Percentiles rank a stretch among this genome's conserved stretches.
These are phyloP conservation scores for Scaptomyza tumidula DNA, from an alignment of 2,888 invertebrate species.

Conservation along the genomic window DNA sequence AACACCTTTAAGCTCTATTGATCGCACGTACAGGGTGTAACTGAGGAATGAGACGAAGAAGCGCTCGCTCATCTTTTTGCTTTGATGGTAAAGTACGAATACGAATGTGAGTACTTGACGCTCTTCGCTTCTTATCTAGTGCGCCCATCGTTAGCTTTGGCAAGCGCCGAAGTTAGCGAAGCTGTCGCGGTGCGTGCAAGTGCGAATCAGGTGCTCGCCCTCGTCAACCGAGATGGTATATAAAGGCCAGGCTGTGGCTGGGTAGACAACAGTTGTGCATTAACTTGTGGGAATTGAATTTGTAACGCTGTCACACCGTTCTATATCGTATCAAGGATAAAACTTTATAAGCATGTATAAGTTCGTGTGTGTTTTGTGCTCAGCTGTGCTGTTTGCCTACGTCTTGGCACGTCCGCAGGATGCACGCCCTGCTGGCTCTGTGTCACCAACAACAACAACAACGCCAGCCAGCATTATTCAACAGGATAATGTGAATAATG, in stretches of 20 bases:
- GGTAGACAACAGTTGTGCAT: conserved; percentile 66
- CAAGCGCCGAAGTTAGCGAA: conserved; percentile 32
- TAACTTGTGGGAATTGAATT: conserved; percentile 59
- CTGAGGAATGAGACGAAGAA: conserved; percentile 47
- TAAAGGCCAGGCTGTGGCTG: conserved; percentile 53
- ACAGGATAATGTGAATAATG: conserved; percentile 84
- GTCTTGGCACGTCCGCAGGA: conserved; percentile 79
- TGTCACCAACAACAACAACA: conserved; percentile 65
- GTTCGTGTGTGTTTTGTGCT: conserved; percentile 65
- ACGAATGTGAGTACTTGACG: conserved; percentile 61
- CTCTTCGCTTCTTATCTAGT: conserved; percentile 76
- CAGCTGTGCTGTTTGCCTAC: conserved; percentile 72
- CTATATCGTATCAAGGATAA: conserved; percentile 26
- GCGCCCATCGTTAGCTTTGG: conserved; percentile 75
- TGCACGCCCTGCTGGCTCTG: conserved; percentile 52
- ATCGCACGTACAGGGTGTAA: conserved; percentile 3
- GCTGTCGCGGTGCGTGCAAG: conserved; percentile 43
- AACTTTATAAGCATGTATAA: conserved; percentile 70
- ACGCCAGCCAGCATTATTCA: conserved; percentile 85
- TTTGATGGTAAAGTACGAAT: conserved; percentile 32
- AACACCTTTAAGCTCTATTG: no score
- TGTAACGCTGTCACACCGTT: conserved; percentile 36
- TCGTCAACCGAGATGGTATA: conserved; percentile 61
- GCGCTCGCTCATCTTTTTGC: conserved; percentile 56
- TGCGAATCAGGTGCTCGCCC: conserved; percentile 58